phyloP scores from a whole-genome alignment of 2,797 vertebrate species.

The Philypnodon macrostomus region DNA sequence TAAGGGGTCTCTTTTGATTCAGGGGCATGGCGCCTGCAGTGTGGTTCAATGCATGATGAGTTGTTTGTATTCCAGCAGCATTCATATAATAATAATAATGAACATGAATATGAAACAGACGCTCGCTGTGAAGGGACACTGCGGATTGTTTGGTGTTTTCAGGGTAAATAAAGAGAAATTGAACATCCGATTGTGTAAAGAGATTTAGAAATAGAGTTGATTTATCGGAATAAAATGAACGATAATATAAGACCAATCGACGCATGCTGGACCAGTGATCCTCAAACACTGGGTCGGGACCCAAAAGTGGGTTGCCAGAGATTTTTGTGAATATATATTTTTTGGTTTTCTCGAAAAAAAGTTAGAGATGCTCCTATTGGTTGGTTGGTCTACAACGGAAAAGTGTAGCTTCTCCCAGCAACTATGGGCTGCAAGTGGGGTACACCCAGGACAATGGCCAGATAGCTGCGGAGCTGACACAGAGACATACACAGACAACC shows the following conservation, averaged over 20 bases:
- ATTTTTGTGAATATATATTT: no score
- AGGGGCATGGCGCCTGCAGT: constrained; percentile 30
- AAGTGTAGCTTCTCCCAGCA: no score
- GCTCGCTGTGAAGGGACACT: constrained; percentile 15
- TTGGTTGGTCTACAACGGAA: no score
- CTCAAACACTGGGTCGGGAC: no score
- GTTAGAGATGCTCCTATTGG: no score
- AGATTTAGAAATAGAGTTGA: not conserved
- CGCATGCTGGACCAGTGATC: no score
- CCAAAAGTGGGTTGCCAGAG: no score
- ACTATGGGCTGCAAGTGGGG: no score
- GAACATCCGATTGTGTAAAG: not conserved
- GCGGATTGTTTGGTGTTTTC: constrained; percentile 24
- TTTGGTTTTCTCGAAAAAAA: no score
- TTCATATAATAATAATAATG: constrained; percentile 19
- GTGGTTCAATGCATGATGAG: constrained; percentile 21
- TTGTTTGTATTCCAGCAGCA: constrained; percentile 22
- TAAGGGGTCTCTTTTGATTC: constrained; percentile 45
- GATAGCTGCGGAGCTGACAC: no score
- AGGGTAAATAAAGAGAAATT: constrained; percentile 19
- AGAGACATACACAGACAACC: no score
- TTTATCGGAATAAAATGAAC: not conserved
- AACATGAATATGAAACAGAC: constrained; percentile 34
- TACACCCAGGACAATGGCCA: no score
- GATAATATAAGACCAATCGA: not conserved